Conservation (phyloP, 2,113 vertebrate genomes). For the Trachemys scripta region DNA sequence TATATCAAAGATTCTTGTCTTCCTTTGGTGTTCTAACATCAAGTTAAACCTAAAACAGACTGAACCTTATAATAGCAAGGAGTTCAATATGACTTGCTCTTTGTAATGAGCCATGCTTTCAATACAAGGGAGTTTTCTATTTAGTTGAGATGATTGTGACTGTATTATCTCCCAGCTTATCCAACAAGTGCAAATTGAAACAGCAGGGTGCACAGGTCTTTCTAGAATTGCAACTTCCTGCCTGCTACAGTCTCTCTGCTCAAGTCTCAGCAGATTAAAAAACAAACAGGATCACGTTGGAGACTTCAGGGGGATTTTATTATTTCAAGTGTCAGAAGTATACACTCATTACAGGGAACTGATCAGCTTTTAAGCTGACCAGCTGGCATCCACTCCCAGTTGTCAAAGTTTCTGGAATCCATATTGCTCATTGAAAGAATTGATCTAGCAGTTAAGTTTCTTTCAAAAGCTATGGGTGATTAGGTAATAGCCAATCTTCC, state of each 20-base stretch:
- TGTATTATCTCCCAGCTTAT: neutral
- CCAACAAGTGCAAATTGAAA: neutral
- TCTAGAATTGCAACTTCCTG: neutral
- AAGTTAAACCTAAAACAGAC: neutral
- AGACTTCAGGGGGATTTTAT: neutral
- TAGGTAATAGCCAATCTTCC: neutral
- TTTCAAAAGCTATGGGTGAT: neutral
- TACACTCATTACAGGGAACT: neutral
- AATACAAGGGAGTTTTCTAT: neutral
- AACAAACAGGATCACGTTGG: rapidly evolving
- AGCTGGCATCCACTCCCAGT: neutral
- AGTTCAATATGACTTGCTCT: neutral
- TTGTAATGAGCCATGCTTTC: rapidly evolving
- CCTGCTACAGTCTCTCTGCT: neutral
- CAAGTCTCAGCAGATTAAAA: neutral
- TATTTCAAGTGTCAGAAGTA: neutral
- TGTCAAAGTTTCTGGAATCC: neutral
- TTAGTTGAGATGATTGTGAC: neutral
- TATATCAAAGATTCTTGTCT: neutral
- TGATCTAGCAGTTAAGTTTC: neutral
- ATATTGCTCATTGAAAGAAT: neutral
- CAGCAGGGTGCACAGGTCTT: neutral
- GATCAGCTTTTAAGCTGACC: neutral
- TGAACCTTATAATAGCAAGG: neutral
- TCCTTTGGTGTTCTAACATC: rapidly evolving